phyloP scores from a whole-genome alignment of 2,888 invertebrate genomes.

The Acanthoscelides obtectus region DNA sequence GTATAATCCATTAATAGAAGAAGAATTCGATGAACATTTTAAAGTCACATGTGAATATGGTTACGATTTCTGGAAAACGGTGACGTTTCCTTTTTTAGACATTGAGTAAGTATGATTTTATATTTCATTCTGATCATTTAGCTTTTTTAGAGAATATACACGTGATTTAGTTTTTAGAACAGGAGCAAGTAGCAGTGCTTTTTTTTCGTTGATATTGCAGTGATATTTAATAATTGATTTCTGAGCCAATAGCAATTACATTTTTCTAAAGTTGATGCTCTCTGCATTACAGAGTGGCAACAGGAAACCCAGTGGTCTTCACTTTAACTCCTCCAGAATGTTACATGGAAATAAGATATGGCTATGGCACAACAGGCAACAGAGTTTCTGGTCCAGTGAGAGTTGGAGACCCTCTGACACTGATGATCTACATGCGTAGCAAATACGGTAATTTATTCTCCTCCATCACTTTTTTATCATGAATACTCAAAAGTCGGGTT shows the following conservation, averaged over 20 bases:
- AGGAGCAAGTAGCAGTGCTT: too few species aligned
- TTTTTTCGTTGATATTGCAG: too few species aligned
- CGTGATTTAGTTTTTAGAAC: too few species aligned
- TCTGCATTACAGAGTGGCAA: slow-evolving; percentile 69
- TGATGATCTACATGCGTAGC: slow-evolving; percentile 92
- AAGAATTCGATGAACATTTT: slow-evolving; percentile 91
- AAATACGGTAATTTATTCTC: slow-evolving; percentile 72
- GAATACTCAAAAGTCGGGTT: too few species aligned
- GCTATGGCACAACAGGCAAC: slow-evolving; percentile 82
- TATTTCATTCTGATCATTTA: too few species aligned
- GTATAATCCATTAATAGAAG: slow-evolving; percentile 88
- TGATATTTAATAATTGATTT: too few species aligned
- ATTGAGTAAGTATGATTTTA: slow-evolving; percentile 96
- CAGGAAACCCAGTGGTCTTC: slow-evolving; percentile 90
- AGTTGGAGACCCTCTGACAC: slow-evolving; percentile 86
- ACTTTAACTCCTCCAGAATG: slow-evolving; percentile 91
- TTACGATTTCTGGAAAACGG: slow-evolving; percentile 95
- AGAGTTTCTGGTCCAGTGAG: slow-evolving; percentile 84
- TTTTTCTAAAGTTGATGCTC: background rate
- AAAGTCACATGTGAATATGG: slow-evolving; percentile 95
- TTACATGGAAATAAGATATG: slow-evolving; percentile 92
- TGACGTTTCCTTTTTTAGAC: slow-evolving; percentile 89
- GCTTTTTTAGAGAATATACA: too few species aligned
- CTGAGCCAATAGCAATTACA: too few species aligned
- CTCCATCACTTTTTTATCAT: too few species aligned